Conservation (phyloP, 2,113 vertebrate genomes). For the Martes martes region DNA sequence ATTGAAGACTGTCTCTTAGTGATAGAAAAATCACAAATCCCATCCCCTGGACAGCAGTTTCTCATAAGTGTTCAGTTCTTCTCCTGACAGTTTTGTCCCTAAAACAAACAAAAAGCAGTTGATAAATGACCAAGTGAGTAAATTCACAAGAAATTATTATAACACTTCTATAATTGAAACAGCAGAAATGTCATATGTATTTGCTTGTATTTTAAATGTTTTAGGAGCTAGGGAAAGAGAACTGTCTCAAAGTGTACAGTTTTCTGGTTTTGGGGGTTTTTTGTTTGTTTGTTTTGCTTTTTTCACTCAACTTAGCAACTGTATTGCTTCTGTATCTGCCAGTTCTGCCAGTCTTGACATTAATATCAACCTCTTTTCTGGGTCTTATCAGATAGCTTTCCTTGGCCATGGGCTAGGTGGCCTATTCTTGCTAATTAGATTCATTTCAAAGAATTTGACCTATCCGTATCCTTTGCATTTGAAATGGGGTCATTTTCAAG, state of each 20-base stretch:
- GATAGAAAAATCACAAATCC: neutral
- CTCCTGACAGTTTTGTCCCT: neutral
- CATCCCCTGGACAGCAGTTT: neutral
- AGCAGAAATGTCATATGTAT: neutral
- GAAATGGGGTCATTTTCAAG: conserved; percentile 31
- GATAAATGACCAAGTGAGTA: neutral
- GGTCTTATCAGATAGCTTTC: neutral
- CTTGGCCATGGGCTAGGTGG: neutral
- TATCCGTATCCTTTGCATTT: neutral
- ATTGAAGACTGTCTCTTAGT: neutral
- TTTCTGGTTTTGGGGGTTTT: neutral
- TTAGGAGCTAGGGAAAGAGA: neutral
- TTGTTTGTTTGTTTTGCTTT: neutral
- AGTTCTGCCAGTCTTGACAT: neutral
- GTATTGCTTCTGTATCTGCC: neutral
- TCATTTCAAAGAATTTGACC: neutral
- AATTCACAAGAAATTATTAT: neutral
- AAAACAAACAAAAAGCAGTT: neutral
- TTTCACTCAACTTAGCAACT: neutral
- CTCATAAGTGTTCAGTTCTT: neutral
- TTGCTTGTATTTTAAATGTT: neutral
- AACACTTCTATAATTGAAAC: neutral
- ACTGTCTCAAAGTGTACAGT: neutral
- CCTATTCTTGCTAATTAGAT: conserved; percentile 16
- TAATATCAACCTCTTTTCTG: neutral